Percentiles rank a stretch among this genome's conserved stretches.
Evolutionary conservation across 2,888 invertebrate species (phyloP).

Genomic region (Nemoura dubitans): DNA sequence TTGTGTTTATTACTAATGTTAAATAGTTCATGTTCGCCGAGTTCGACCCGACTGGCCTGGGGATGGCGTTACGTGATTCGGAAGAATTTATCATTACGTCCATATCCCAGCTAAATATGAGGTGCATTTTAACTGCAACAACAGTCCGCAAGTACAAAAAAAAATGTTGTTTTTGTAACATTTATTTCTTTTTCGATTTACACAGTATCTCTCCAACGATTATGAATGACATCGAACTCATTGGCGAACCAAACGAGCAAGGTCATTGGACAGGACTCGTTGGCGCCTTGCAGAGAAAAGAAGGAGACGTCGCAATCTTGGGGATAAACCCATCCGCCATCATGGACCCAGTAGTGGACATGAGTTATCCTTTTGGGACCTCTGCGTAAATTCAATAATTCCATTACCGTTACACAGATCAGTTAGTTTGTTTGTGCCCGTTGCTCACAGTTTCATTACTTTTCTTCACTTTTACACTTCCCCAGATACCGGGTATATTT

Average conservation of each 20-base stretch:
- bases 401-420: too few relatives aligned
- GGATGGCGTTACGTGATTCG: not conserved
- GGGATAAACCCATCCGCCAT: not conserved
- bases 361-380: not conserved
- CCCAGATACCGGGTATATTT: not conserved
- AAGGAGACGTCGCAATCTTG: not conserved
- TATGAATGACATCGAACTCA: not conserved
- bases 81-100: not conserved
- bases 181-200: too few relatives aligned
- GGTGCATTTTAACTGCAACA: too few relatives aligned
- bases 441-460: too few relatives aligned
- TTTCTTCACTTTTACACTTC: not conserved
- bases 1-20: not conserved
- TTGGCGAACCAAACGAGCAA: not conserved
- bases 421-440: not conserved
- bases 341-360: not conserved
- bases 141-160: too few relatives aligned
- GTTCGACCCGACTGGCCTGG: not conserved
- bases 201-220: not conserved
- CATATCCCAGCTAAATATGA: not conserved
- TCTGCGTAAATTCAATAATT: not conserved
- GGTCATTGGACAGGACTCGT: not conserved
- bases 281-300: not conserved
- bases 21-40: not conserved
- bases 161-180: too few relatives aligned